These are phyloP conservation scores for Lepus townsendii DNA, from an alignment of 2,797 vertebrate genomes.

Conservation along the genomic window DNA sequence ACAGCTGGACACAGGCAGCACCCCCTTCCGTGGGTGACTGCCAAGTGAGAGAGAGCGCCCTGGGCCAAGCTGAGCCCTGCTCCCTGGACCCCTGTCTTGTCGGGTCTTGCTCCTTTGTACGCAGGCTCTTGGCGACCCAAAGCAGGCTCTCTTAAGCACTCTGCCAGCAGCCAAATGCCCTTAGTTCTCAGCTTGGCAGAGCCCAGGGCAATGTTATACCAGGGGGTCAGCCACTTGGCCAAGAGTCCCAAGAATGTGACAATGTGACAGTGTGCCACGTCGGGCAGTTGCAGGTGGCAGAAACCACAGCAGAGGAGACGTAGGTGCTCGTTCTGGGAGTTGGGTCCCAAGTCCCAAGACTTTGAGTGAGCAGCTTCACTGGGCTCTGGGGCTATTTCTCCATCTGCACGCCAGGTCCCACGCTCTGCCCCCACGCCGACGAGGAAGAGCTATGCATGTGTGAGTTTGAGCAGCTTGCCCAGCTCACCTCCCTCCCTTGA, in stretches of 20 bases:
- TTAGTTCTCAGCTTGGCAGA: background rate
- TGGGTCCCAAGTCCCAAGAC: background rate
- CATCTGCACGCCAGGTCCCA: background rate
- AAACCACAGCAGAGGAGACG: background rate
- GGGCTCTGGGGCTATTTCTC: background rate
- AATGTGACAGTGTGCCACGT: fast-evolving
- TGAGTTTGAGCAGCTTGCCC: background rate
- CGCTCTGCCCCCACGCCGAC: background rate
- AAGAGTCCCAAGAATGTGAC: background rate
- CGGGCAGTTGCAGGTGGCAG: background rate
- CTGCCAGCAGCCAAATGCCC: background rate
- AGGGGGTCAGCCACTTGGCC: too few relatives aligned
- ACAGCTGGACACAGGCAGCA: background rate
- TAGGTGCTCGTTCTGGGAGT: background rate
- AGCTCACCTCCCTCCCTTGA: background rate
- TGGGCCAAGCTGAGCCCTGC: background rate
- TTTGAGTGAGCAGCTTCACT: background rate
- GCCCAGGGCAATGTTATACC: background rate
- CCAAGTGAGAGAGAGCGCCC: too few relatives aligned
- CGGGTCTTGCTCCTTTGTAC: background rate
- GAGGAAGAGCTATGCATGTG: background rate
- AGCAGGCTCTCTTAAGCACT: background rate
- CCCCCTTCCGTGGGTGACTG: too few relatives aligned
- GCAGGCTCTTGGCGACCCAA: background rate
- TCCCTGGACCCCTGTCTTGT: fast-evolving